phyloP scores from a whole-genome alignment of 2,797 vertebrate genomes.

The Mormyrus hasselquistii region DNA sequence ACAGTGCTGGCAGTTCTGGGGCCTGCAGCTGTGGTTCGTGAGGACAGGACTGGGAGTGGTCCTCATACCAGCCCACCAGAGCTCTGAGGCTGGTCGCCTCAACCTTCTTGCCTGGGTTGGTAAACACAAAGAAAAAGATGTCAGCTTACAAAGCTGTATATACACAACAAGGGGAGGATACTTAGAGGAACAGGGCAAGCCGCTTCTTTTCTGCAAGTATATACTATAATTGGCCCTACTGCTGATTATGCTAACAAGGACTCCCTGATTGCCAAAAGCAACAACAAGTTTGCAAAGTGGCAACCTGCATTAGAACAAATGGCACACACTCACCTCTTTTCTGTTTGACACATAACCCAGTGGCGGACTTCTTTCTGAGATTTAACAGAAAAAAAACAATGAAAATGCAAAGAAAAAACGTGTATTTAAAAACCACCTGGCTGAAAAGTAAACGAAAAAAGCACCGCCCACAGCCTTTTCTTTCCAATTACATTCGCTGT shows the following conservation, averaged over 20 bases:
- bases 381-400: not conserved
- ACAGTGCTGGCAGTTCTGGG: slow-evolving; percentile 66
- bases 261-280: not conserved
- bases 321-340: slow-evolving; percentile 44
- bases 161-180: not conserved
- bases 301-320: not conserved
- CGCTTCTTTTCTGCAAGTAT: not conserved
- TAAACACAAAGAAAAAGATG: not conserved
- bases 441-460: not conserved
- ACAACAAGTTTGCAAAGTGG: not conserved
- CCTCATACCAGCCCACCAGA: slow-evolving; percentile 81
- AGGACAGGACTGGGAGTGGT: slow-evolving; percentile 72
- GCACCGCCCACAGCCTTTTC: not conserved
- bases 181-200: not conserved
- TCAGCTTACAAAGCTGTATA: not conserved
- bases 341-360: slow-evolving; percentile 42
- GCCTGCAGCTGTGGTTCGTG: slow-evolving; percentile 75
- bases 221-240: not conserved
- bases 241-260: not conserved
- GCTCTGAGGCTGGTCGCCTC: slow-evolving; percentile 71
- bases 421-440: not conserved
- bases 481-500: not conserved
- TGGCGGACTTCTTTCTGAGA: slow-evolving; percentile 48
- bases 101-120: slow-evolving; percentile 54
- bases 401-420: not conserved